Conservation (phyloP, 2,888 invertebrate species). For the Temnothorax unifasciatus region DNA sequence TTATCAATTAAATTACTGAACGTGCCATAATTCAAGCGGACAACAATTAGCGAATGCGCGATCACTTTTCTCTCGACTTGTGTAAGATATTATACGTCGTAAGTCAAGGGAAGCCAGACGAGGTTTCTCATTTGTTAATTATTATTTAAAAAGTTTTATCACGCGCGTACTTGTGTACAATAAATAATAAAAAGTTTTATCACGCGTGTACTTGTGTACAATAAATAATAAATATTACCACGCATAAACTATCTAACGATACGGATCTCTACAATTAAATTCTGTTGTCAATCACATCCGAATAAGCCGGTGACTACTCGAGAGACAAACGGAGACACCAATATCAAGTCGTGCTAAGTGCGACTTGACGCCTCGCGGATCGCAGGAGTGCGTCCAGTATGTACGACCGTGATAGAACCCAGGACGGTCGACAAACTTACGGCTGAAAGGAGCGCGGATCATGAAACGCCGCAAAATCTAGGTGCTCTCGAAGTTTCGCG, state of each 20-base stretch:
- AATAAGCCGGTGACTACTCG: not conserved
- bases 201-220: too few species aligned
- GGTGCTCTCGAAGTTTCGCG: slow-evolving; percentile 38
- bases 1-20: slow-evolving; percentile 78
- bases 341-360: not conserved
- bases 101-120: not conserved
- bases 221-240: not conserved
- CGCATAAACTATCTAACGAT: not conserved
- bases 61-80: not conserved
- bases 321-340: not conserved
- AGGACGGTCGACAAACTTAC: slow-evolving; percentile 5
- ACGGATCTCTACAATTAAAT: not conserved
- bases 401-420: not conserved
- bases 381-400: not conserved
- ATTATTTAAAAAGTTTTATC: not conserved
- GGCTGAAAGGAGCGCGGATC: not conserved
- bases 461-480: slow-evolving; percentile 14
- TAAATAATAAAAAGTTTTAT: not conserved
- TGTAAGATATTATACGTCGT: not conserved
- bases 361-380: not conserved
- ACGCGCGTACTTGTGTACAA: not conserved
- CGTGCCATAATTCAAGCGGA: slow-evolving; percentile 34
- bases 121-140: not conserved
- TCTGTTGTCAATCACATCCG: not conserved
- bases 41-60: slow-evolving; percentile 37